phyloP scores from a whole-genome alignment of 2,797 vertebrate genomes.

The Spondyliosoma cantharus region DNA sequence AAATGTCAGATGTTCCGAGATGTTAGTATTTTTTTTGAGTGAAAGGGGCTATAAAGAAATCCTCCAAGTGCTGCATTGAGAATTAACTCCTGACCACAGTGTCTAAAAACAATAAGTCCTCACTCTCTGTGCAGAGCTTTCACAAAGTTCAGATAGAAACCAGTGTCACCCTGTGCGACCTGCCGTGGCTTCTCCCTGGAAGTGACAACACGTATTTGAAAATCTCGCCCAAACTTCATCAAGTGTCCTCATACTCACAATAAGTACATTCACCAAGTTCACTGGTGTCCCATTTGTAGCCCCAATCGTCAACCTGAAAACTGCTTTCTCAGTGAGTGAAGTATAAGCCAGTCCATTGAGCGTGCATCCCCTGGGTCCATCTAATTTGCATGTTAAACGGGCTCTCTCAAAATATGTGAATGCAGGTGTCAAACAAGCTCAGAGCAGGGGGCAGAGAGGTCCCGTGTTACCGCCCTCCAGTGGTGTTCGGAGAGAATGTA shows the following conservation, averaged over 20 bases:
- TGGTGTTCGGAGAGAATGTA: conserved; percentile 38
- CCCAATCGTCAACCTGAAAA: conserved; percentile 10
- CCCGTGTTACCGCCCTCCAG: conserved; percentile 28
- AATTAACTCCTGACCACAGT: conserved; percentile 23
- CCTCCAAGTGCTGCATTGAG: neutral
- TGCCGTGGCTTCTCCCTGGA: neutral
- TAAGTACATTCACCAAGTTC: conserved; percentile 17
- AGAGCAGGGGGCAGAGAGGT: conserved; percentile 22
- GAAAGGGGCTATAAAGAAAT: neutral
- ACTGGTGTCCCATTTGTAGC: conserved; percentile 34
- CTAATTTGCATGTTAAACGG: conserved; percentile 70
- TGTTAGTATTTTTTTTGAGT: too few relatives aligned
- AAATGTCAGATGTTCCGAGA: too few relatives aligned
- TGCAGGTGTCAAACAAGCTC: conserved; percentile 59
- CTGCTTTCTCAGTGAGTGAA: neutral
- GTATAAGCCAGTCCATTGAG: conserved; percentile 24
- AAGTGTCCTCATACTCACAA: conserved; percentile 26
- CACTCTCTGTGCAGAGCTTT: conserved; percentile 12
- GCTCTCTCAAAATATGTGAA: conserved; percentile 61
- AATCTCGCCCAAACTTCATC: conserved; percentile 7
- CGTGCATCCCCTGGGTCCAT: conserved; percentile 20
- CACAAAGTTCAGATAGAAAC: conserved; percentile 28
- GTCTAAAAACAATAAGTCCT: conserved; percentile 36
- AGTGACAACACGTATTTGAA: conserved; percentile 16
- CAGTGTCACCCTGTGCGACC: neutral